Percentiles rank a stretch among this genome's conserved stretches.
These are phyloP conservation scores for Leucophenga varia DNA, from an alignment of 1,140 invertebrate species.

Conservation along the genomic window DNA sequence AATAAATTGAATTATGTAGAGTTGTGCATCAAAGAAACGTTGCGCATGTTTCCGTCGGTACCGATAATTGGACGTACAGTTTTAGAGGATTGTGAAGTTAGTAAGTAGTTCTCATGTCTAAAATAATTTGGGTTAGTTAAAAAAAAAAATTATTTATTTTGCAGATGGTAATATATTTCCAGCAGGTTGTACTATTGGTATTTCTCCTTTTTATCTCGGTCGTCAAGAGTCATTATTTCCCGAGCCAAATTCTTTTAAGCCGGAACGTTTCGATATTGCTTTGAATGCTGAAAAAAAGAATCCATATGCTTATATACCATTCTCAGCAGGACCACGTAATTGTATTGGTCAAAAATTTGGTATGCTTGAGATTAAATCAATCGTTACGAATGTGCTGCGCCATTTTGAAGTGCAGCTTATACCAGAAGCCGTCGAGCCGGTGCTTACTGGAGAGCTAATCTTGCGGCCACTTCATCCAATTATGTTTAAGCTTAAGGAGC, in stretches of 20 bases:
- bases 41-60: conserved; percentile 66
- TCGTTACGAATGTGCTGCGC: conserved; percentile 67
- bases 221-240: conserved; percentile 60
- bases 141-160: conserved; percentile 10
- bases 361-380: conserved; percentile 72
- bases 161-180: conserved; percentile 59
- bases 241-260: conserved; percentile 66
- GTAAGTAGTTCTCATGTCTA: conserved; percentile 32
- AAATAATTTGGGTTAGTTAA: no score
- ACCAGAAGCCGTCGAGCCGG: conserved; percentile 44
- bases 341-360: conserved; percentile 81
- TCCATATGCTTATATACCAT: conserved; percentile 64
- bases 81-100: conserved; percentile 58
- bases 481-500: conserved; percentile 43
- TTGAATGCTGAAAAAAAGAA: conserved; percentile 56
- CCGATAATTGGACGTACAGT: conserved; percentile 63
- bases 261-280: conserved; percentile 68
- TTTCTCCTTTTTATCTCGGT: conserved; percentile 62
- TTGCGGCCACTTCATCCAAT: conserved; percentile 54
- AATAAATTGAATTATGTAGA: conserved; percentile 65
- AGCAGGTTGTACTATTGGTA: conserved; percentile 57
- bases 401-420: conserved; percentile 61
- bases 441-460: conserved; percentile 57
- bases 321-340: conserved; percentile 67
- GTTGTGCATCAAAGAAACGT: conserved; percentile 64